A percentile compares a stretch with the other conserved stretches of the same genome.
These are phyloP conservation scores for Cherax destructor DNA, from an alignment of 1,140 invertebrate genomes.

Conservation along the genomic window DNA sequence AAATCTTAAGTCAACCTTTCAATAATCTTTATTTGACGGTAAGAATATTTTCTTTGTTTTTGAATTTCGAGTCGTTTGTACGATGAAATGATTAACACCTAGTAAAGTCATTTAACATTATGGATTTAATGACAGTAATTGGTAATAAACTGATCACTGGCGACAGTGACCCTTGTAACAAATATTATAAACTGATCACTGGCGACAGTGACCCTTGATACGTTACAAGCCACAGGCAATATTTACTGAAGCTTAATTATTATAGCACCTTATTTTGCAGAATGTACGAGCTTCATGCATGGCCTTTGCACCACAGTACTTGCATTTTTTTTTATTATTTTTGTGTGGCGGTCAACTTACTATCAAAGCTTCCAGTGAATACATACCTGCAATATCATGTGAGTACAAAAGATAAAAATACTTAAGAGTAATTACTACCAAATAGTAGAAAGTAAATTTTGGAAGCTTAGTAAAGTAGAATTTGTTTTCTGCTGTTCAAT, in stretches of 20 bases:
- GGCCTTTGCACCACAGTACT: slow-evolving; percentile 5
- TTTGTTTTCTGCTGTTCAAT: too few relatives aligned
- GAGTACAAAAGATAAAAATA: not conserved
- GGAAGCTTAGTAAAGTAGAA: too few relatives aligned
- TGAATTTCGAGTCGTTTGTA: too few relatives aligned
- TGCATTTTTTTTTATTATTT: slow-evolving; percentile 8
- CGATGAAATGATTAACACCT: too few relatives aligned
- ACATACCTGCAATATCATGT: not conserved
- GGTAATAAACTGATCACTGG: too few relatives aligned
- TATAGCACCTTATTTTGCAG: slow-evolving; percentile 16
- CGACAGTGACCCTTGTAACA: too few relatives aligned
- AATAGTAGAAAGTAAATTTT: not conserved
- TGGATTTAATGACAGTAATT: too few relatives aligned
- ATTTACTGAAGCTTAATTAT: not conserved
- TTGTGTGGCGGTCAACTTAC: not conserved
- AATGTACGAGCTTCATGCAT: slow-evolving; percentile 32
- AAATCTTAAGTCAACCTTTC: too few relatives aligned
- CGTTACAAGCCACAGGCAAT: not conserved
- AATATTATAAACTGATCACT: too few relatives aligned
- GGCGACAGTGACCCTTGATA: not conserved
- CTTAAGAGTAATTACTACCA: not conserved
- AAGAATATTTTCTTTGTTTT: too few relatives aligned
- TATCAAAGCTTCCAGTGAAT: not conserved
- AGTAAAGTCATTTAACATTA: too few relatives aligned
- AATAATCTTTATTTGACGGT: too few relatives aligned